Conservation (phyloP, 2,113 vertebrate species). For the Sisor rabdophorus region DNA sequence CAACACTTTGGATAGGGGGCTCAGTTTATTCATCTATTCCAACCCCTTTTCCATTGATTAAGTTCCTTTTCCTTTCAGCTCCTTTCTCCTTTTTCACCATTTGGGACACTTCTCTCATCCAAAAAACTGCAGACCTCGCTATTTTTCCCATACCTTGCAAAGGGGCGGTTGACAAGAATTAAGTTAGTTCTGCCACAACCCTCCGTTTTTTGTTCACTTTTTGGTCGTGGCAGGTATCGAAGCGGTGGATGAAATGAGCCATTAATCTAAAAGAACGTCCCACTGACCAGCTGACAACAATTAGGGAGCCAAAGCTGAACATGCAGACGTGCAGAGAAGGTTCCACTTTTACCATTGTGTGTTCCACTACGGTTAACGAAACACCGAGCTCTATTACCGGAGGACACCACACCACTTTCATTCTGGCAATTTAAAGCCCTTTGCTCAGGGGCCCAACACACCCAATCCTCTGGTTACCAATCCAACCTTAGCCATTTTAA, state of each 20-base stretch:
- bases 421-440: no score
- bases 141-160: conserved; percentile 82
- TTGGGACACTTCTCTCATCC: conserved; percentile 74
- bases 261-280: conserved; percentile 65
- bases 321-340: background rate
- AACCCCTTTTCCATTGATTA: conserved; percentile 74
- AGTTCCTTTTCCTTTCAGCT: conserved; percentile 75
- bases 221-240: conserved; percentile 70
- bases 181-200: conserved; percentile 78
- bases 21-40: conserved; percentile 77
- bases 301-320: background rate
- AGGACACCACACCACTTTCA: no score
- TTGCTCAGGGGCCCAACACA: no score
- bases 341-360: background rate
- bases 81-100: conserved; percentile 70
- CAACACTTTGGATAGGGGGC: conserved; percentile 69
- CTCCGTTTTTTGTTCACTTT: conserved; percentile 66
- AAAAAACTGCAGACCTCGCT: conserved; percentile 67
- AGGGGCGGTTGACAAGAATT: conserved; percentile 74
- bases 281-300: conserved; percentile 49
- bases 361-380: background rate
- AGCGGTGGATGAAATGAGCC: conserved; percentile 63
- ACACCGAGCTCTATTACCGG: background rate
- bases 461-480: no score
- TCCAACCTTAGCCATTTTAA: no score